A percentile compares a stretch with the other conserved stretches of the same genome.
Conservation (phyloP, 2,797 vertebrate genomes). For the Decapterus maruadsi region DNA sequence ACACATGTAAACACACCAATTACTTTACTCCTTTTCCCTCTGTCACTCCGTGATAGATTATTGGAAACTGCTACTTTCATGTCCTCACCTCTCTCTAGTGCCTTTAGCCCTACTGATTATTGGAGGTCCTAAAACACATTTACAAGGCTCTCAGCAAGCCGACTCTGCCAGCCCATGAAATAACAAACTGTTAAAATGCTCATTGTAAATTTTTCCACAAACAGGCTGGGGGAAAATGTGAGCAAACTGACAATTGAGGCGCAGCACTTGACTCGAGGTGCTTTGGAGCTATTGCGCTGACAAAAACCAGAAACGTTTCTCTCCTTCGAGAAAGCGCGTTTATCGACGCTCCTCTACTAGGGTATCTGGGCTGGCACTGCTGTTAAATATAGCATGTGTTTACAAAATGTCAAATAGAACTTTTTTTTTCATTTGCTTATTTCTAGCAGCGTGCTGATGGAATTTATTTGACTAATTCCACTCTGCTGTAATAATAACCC, state of each 20-base stretch:
- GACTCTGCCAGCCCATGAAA: conserved; percentile 71
- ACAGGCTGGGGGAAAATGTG: conserved; percentile 66
- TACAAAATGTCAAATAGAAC: conserved; percentile 53
- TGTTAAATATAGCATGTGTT: conserved; percentile 70
- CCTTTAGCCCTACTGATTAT: conserved; percentile 47
- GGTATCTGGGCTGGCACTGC: conserved; percentile 33
- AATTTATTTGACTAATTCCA: conserved; percentile 22
- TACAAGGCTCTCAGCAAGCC: conserved; percentile 70
- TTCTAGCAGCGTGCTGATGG: conserved; percentile 26
- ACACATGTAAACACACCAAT: conserved; percentile 10
- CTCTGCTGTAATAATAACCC: conserved; percentile 33
- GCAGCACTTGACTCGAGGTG: conserved; percentile 65
- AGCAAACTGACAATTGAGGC: conserved; percentile 64
- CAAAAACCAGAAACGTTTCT: conserved; percentile 66
- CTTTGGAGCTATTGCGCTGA: conserved; percentile 59
- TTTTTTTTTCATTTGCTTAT: conserved; percentile 46
- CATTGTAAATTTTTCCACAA: conserved; percentile 71
- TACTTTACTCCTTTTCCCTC: conserved; percentile 10
- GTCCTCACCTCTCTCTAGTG: conserved; percentile 44
- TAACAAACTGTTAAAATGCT: conserved; percentile 75
- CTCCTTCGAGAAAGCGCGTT: conserved; percentile 43
- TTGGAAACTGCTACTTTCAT: conserved; percentile 49
- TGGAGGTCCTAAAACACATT: conserved; percentile 64
- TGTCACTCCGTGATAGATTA: conserved; percentile 35
- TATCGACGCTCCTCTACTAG: conserved; percentile 46